phyloP scores from a whole-genome alignment of 2,888 invertebrate genomes.

The Oscheius onirici region DNA sequence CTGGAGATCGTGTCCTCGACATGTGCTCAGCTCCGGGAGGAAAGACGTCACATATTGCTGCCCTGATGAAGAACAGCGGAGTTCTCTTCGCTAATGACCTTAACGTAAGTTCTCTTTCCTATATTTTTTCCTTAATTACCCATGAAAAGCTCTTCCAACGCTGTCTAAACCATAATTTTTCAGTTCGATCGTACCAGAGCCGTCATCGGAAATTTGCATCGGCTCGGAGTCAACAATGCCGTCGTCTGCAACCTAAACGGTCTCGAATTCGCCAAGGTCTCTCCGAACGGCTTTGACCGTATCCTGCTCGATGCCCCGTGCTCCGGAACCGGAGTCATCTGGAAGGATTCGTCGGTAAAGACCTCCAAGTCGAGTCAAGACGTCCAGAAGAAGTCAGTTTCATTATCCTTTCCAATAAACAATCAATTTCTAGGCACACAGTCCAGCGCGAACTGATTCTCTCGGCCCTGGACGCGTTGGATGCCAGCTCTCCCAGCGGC shows the following conservation, averaged over 20 bases:
- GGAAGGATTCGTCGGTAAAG: conserved; percentile 96
- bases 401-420: neutral
- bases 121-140: neutral
- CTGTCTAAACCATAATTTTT: conserved; percentile 31
- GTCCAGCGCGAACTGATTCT: conserved; percentile 90
- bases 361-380: conserved; percentile 78
- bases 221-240: conserved; percentile 92
- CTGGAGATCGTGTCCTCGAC: conserved; percentile 82
- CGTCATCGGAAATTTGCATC: conserved; percentile 92
- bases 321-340: conserved; percentile 95
- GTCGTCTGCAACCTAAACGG: conserved; percentile 91
- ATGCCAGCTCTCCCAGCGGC: conserved; percentile 89
- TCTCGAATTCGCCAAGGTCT: conserved; percentile 79
- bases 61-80: conserved; percentile 93
- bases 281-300: conserved; percentile 82
- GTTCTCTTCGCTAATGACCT: conserved; percentile 94
- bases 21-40: conserved; percentile 99
- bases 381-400: conserved; percentile 50
- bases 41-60: conserved; percentile 95
- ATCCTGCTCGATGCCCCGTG: conserved; percentile 97
- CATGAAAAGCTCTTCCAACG: too few relatives aligned
- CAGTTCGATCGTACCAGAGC: conserved; percentile 65
- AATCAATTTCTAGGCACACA: conserved; percentile 76
- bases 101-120: conserved; percentile 75
- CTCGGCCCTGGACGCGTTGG: conserved; percentile 94